Evolutionary conservation across 2,888 invertebrate genomes (phyloP).

Genomic region (Anoplius nigerrimus): DNA sequence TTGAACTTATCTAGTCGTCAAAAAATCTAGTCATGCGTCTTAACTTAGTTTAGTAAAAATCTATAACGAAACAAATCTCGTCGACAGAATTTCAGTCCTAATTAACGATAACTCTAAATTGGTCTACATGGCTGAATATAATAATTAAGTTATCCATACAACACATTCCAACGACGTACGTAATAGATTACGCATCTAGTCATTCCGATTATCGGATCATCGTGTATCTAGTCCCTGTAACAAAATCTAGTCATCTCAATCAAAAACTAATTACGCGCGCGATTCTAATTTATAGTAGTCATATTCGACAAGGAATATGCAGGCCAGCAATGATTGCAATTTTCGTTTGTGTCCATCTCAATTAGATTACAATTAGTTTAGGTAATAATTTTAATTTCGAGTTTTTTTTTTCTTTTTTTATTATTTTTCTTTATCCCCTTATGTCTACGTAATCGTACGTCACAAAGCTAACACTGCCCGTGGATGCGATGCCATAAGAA

Average conservation of each 20-base stretch:
- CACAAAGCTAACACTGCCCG: conserved; percentile 53
- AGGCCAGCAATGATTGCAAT: conserved; percentile 72
- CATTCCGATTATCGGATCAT: neutral
- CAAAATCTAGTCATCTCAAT: conserved; percentile 32
- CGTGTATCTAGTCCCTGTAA: conserved; percentile 21
- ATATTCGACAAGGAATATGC: conserved; percentile 56
- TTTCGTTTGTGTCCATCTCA: conserved; percentile 20
- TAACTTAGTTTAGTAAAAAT: conserved; percentile 17
- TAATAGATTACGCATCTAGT: conserved; percentile 1
- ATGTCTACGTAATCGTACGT: conserved; percentile 19
- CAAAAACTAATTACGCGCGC: conserved; percentile 2
- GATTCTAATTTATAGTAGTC: conserved; percentile 9
- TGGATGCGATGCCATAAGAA: conserved; percentile 63
- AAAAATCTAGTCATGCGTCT: conserved; percentile 28
- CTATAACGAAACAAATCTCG: conserved; percentile 11
- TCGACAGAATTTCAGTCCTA: neutral
- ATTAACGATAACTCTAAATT: neutral
- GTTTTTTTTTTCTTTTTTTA: neutral
- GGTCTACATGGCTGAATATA: neutral
- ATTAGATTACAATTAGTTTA: too few relatives aligned
- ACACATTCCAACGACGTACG: conserved; percentile 11
- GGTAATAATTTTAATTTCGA: too few relatives aligned
- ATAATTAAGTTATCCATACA: conserved; percentile 20
- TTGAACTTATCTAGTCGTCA: conserved; percentile 29
- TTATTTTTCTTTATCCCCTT: conserved; percentile 17